Base-by-base conservation (phyloP, 2,113 vertebrate species). In the Pseudorectes ferrugineus region DNA sequence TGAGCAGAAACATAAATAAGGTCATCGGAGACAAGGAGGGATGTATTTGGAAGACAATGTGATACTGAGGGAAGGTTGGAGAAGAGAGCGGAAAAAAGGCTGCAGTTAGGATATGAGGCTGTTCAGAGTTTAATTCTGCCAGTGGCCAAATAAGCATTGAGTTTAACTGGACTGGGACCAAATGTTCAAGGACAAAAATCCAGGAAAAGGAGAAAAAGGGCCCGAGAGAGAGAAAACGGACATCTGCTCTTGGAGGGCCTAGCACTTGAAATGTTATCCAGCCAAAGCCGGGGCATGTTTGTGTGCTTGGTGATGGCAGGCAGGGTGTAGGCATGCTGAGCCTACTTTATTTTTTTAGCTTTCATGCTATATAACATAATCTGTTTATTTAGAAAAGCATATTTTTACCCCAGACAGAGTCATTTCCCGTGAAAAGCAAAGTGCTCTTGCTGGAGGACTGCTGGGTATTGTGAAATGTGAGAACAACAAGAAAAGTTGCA, bases 401-500 rank as follows among this genome's bases (percentile, higher is more conserved):
- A 71, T 90, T 97, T 92, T 95, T 96, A 57, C 92, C 91, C 79
- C 79, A 75, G 62, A 92, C 89, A 93, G 97, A 97, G 87, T 97
- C 20, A 97, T 96, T 97, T 97, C 97, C 97, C 73, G 1, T 97
- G 97, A 88, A 89, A 92, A 93, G 85, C 79, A 38, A 83, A 81
- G 84, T 73, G 82, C 38, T 94, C 23, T 83, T 74, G 42, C 72
- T 87, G 93, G 46, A 96, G 77, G 76, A 83, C 94, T 97, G 95
- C 96, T 97, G 95, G 74, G 22, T 92, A 95, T 92, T 92, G 65
- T 97, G 97, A 97, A 97, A 97, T 80, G 89, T 59, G 88, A 92
- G 96, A 96, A 81, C 28, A 66, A 73, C 26, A 24, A 92, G 88
- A 91, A 91, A 96, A 95, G 90, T 87, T 96, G 79, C 76, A 92